A percentile compares a stretch with the other conserved stretches of the same genome.
Conservation (phyloP, 1,140 invertebrate genomes). For the Triops cancriformis region DNA sequence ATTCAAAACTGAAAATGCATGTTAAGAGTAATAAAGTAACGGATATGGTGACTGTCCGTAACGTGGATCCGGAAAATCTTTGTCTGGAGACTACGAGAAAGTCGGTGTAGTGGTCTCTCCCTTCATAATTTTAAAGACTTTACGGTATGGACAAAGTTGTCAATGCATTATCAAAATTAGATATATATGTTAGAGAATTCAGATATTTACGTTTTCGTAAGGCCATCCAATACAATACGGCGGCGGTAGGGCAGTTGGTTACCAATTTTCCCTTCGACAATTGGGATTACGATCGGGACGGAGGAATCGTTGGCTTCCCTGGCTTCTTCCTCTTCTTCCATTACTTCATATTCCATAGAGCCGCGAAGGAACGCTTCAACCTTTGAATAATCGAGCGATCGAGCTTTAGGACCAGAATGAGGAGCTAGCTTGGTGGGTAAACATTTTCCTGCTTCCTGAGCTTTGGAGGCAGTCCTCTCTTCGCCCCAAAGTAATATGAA, state of each 20-base stretch:
- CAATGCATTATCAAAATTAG: too few species aligned
- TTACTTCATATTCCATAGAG: not conserved
- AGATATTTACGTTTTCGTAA: not conserved
- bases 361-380: not conserved
- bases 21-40: too few species aligned
- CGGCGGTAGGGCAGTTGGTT: constrained; percentile 2
- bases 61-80: too few species aligned
- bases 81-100: too few species aligned
- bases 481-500: not conserved
- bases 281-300: not conserved
- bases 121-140: too few species aligned
- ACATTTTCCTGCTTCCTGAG: not conserved
- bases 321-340: not conserved
- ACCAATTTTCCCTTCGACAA: not conserved
- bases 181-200: too few species aligned
- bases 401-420: not conserved
- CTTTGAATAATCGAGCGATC: not conserved
- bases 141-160: too few species aligned
- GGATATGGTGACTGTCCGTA: too few species aligned
- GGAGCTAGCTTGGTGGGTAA: not conserved
- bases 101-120: too few species aligned
- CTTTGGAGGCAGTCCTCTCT: not conserved
- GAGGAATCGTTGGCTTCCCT: not conserved
- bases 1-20: too few species aligned
- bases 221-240: constrained; percentile 7